A percentile compares a stretch with the other conserved stretches of the same genome.
Evolutionary conservation across 2,113 vertebrate genomes (phyloP).

Genomic region (Syngnathus scovelli): DNA sequence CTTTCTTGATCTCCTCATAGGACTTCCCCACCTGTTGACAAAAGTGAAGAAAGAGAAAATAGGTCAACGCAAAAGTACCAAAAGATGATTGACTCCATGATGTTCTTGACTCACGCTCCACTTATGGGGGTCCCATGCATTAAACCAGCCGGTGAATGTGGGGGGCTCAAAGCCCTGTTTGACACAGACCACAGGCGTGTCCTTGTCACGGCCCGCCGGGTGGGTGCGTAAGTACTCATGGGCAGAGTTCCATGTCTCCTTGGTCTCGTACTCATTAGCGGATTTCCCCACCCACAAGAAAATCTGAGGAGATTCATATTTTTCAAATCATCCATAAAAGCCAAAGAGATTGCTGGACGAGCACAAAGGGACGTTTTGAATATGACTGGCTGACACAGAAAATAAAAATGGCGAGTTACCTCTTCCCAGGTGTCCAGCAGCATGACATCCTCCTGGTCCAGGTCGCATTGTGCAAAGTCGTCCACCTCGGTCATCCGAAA

Average conservation of each 20-base stretch:
- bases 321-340: neutral
- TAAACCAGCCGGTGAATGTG: constrained; percentile 90
- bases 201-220: constrained; percentile 76
- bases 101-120: constrained; percentile 80
- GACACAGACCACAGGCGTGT: constrained; percentile 74
- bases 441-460: constrained; percentile 90
- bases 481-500: constrained; percentile 83
- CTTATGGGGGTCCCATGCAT: constrained; percentile 85
- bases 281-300: constrained; percentile 84
- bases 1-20: constrained; percentile 78
- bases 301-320: constrained; percentile 61
- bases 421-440: constrained; percentile 90
- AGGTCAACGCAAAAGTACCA: no score
- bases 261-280: constrained; percentile 77
- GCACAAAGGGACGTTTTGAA: neutral
- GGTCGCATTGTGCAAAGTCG: constrained; percentile 79
- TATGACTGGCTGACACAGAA: neutral
- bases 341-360: neutral
- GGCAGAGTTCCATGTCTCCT: constrained; percentile 65
- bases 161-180: constrained; percentile 83
- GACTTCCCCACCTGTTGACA: constrained; percentile 74
- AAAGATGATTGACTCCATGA: neutral
- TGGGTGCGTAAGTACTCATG: constrained; percentile 80
- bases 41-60: neutral
- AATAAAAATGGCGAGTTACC: constrained; percentile 52